phyloP scores from a whole-genome alignment of 1,140 invertebrate genomes.

The Drosophila ironensis region DNA sequence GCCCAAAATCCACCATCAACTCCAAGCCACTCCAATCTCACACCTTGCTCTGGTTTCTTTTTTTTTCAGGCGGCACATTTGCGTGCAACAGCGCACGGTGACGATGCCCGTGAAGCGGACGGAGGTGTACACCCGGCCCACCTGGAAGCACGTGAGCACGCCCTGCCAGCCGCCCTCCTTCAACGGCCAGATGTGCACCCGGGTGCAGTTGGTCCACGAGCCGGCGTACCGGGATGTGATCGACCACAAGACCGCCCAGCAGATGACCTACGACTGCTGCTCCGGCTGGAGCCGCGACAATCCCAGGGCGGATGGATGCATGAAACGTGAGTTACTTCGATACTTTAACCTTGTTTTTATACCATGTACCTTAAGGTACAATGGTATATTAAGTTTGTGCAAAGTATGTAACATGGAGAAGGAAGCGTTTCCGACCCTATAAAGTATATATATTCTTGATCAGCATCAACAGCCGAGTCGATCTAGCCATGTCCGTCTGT shows the following conservation, averaged over 20 bases:
- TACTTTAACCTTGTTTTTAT: too few relatives aligned
- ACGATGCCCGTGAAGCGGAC: conserved; percentile 83
- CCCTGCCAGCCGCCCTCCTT: conserved; percentile 83
- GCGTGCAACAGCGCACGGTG: conserved; percentile 82
- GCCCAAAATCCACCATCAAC: too few relatives aligned
- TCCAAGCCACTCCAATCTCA: conserved; percentile 15
- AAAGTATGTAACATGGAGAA: too few relatives aligned
- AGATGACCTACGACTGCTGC: conserved; percentile 84
- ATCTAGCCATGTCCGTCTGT: too few relatives aligned
- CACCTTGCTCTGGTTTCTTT: conserved; percentile 11
- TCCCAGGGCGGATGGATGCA: conserved; percentile 84
- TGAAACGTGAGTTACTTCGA: conserved; percentile 86
- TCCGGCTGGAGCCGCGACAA: conserved; percentile 85
- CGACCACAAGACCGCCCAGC: conserved; percentile 82
- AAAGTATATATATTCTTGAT: too few relatives aligned
- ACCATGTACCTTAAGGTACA: too few relatives aligned
- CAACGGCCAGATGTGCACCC: conserved; percentile 83
- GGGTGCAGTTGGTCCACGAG: conserved; percentile 83
- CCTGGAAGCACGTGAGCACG: conserved; percentile 83
- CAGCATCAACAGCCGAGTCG: too few relatives aligned
- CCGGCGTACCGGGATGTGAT: conserved; percentile 83
- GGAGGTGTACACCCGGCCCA: conserved; percentile 82
- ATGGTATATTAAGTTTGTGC: too few relatives aligned
- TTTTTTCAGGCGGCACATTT: conserved; percentile 83
- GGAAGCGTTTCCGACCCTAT: too few relatives aligned